phyloP scores from a whole-genome alignment of 1,140 invertebrate genomes.

The Scylla paramamosain region DNA sequence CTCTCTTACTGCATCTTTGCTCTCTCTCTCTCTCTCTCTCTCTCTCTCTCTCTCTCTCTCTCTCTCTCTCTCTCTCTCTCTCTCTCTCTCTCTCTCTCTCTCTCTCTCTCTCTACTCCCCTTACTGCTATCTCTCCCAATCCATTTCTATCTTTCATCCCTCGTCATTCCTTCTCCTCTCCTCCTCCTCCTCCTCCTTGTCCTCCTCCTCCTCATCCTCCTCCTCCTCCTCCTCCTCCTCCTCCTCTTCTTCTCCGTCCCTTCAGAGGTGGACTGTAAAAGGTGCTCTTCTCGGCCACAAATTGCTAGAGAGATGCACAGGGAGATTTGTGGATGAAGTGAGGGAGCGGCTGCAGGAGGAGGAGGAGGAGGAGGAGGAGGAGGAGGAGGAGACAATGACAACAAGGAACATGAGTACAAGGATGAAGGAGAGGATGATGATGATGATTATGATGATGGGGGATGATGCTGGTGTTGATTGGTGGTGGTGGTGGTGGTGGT shows the following conservation, averaged over 20 bases:
- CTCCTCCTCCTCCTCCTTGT: background rate
- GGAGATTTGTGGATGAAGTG: background rate
- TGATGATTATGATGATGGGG: background rate
- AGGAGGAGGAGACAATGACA: background rate
- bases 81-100: background rate
- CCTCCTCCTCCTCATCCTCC: background rate
- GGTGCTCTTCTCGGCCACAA: background rate
- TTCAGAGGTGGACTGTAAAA: conserved; percentile 14
- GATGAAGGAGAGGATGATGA: background rate
- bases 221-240: background rate
- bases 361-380: too few species aligned
- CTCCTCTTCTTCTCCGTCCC: background rate
- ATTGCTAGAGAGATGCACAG: background rate
- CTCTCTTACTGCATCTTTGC: background rate
- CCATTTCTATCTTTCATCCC: background rate
- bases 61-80: background rate
- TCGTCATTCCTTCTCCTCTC: background rate
- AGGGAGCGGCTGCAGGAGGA: background rate
- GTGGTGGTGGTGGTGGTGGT: too few species aligned
- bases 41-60: background rate
- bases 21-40: too few species aligned
- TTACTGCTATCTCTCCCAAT: background rate
- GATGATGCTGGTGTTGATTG: background rate
- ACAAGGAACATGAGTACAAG: background rate
- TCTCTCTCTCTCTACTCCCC: conserved; percentile 14